Base-by-base conservation (phyloP, 92 coral and sea anemone species). In the Bergia puertoricense region DNA sequence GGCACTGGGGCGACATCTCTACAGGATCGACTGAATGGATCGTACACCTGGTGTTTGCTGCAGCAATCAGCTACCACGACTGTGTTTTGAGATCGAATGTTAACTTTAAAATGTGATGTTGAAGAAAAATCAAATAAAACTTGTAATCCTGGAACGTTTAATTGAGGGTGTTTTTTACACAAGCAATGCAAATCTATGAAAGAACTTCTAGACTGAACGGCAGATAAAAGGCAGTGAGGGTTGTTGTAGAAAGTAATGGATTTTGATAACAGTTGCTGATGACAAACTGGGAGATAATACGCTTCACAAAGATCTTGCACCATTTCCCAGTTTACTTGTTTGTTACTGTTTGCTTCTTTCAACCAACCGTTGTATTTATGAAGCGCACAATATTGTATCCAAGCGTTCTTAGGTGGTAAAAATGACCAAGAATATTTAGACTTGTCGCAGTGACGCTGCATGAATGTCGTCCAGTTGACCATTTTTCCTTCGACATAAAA, bases 11-110 rank as follows among this genome's bases (percentile, higher is more conserved):
- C 71, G 0, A n/a, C n/a, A n/a, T 56, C 71, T 51, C 85, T 22
- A 59, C 85, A 80, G 30, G 30, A 36, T 48, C 48, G 20, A 51
- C 80, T 76, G 82, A 80, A 80, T 11, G 85, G 85, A 56, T 80
- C 85, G 23, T 80, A 56, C 5, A 80, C 85, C 20, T 80, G 85
- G 71, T 80, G 20, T 38, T 10, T 36, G 10, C 2, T 11, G 85
- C 85, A 80, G 16, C 44, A 43, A n/a, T n/a, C n/a, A 50, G n/a
- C 30, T 4, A 80, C 71, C 7, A 54, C 72, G 22, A 80, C 18
- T 80, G 71, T 80, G 36, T 38, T 8, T 22, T 22, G n/a, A 5
- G 71, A 71, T 14, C 54, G 8, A 20, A 18, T 30, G 30, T 30
- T 30, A 30, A 30, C 30, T 30, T 30, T 30, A 30, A 30, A 30